phyloP scores from a whole-genome alignment of 2,888 invertebrate genomes.

The Drosophila leonis region DNA sequence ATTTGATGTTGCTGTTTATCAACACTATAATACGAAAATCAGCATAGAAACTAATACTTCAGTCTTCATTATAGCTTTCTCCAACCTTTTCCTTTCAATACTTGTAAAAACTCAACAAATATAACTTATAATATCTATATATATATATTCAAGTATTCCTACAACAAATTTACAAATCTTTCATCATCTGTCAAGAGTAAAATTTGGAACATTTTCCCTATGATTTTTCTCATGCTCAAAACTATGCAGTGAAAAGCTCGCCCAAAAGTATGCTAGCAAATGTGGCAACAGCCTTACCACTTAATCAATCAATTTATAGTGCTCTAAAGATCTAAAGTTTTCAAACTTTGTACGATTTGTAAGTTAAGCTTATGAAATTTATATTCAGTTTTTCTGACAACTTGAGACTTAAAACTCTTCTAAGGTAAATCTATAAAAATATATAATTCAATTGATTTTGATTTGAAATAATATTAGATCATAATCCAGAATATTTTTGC shows the following conservation, averaged over 20 bases:
- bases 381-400: neutral
- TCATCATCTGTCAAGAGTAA: neutral
- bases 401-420: no score
- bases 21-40: neutral
- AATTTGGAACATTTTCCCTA: neutral
- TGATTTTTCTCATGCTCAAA: slow-evolving; percentile 3
- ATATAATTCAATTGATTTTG: no score
- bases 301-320: neutral
- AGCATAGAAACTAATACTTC: neutral
- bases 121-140: neutral
- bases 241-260: slow-evolving; percentile 10
- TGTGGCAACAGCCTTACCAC: no score
- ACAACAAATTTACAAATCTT: rapidly evolving
- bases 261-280: slow-evolving; percentile 28
- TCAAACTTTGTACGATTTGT: neutral
- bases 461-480: no score
- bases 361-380: neutral
- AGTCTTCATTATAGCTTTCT: rapidly evolving
- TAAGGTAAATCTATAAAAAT: no score
- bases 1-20: neutral
- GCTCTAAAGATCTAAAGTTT: neutral
- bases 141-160: neutral
- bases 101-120: no score
- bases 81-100: neutral
- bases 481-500: no score